These are phyloP conservation scores for Drosophila diplacantha DNA, from an alignment of 2,888 invertebrate genomes.

Conservation along the genomic window DNA sequence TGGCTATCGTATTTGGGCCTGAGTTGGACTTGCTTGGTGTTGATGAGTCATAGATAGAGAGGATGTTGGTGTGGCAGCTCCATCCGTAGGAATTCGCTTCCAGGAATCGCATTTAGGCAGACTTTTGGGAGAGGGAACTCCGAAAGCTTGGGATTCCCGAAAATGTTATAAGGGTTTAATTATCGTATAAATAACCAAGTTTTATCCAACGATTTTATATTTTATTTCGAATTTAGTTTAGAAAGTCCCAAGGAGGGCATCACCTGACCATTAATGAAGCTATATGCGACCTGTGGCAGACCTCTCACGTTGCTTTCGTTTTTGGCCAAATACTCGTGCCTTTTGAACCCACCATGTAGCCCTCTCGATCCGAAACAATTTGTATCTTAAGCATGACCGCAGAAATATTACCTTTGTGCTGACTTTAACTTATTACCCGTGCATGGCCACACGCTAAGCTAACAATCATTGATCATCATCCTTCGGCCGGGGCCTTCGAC, in stretches of 20 bases:
- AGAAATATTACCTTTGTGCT: conserved; percentile 33
- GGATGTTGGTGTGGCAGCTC: conserved; percentile 25
- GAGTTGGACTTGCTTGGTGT: conserved; percentile 42
- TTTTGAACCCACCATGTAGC: conserved; percentile 16
- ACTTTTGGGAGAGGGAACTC: conserved; percentile 22
- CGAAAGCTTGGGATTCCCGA: not conserved
- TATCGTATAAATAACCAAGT: not conserved
- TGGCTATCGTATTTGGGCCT: conserved; percentile 32
- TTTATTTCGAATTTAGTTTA: not conserved
- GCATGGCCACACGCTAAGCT: conserved; percentile 66
- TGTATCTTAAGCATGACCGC: conserved; percentile 39
- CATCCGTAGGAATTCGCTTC: conserved; percentile 15
- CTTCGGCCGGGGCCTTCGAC: conserved; percentile 40
- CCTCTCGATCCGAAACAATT: conserved; percentile 38
- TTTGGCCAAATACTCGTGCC: conserved; percentile 25
- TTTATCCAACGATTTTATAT: not conserved
- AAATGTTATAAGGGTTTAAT: conserved; percentile 1
- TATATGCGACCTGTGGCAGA: conserved; percentile 17
- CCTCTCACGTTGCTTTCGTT: conserved; percentile 36
- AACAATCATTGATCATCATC: conserved; percentile 69
- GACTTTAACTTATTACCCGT: conserved; percentile 46
- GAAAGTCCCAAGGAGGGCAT: not conserved
- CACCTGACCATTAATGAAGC: conserved; percentile 15
- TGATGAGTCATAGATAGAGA: conserved; percentile 60
- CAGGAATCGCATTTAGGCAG: conserved; percentile 15